Base-by-base conservation (phyloP, 2,888 invertebrate species). In the Cheiracanthium punctorium region DNA sequence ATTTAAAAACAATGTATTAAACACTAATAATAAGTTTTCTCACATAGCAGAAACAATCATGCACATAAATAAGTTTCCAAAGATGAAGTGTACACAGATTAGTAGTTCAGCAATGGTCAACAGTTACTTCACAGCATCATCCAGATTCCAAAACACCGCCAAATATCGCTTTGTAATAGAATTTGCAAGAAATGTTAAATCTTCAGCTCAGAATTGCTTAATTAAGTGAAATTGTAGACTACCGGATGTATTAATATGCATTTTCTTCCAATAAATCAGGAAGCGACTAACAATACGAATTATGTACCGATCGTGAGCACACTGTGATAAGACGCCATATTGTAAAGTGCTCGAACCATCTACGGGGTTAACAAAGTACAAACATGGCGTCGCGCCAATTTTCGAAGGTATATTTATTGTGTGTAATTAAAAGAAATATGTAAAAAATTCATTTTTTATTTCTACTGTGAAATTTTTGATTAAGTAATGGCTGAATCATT, bases 341-440 rank as follows among this genome's bases (percentile, higher is more conserved):
- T 86, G 85, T 48, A 86, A 86, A 75, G 73, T 48, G 71, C 70
- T 82, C 33, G 30, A 77, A 48, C 29, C 80, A 43, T 86, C 85
- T 86, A 86, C 85, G 85, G 85, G 85, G 85, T 75, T 80, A 71
- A 80, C 85, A 29, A 72, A 86, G 85, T 86, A 86, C 64, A 32
- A 80, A 24, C 80, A 86, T 80, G 85, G 85, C 75, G 71, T 48
- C 67, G 80, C 85, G 85, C 85, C 85, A 86, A 80, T 86, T 86
- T 86, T 86, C 84, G 79, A 85, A 84, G 29, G 20, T 17, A 32
- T 58, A 37, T 37, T 37, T 37, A 37, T 37, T 37, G 37, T 37
- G 7, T 37, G 37, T 7, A 37, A 37, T 37, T 37, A 10, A 37
- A 37, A 37, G 37, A 37, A 7, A 7, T 37, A 37, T 37, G 10